A percentile compares a stretch with the other conserved stretches of the same genome.
These are phyloP conservation scores for Gymnocephalus cernua DNA, from an alignment of 2,113 vertebrate genomes.

Conservation along the genomic window DNA sequence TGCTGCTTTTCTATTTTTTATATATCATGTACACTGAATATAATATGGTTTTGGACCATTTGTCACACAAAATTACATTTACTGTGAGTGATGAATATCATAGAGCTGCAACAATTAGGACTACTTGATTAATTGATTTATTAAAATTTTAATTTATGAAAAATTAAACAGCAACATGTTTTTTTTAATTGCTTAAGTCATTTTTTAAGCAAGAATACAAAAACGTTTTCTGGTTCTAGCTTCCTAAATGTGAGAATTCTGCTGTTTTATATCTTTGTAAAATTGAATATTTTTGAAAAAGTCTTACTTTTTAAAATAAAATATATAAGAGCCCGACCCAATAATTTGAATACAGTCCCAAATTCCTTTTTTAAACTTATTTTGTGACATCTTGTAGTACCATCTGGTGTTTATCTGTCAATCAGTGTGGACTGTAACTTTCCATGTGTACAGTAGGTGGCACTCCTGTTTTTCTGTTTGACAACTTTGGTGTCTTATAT, in stretches of 20 bases:
- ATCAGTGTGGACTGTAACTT: not conserved
- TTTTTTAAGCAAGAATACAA: not conserved
- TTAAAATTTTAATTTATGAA: no score
- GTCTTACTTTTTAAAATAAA: not conserved
- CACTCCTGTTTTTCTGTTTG: constrained; percentile 4
- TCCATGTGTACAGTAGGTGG: constrained; percentile 2
- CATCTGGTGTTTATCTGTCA: no score
- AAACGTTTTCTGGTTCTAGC: not conserved
- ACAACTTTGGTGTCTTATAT: not conserved
- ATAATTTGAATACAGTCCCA: not conserved
- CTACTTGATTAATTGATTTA: not conserved
- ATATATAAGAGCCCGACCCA: not conserved
- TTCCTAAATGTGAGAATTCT: not conserved
- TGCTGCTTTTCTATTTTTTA: not conserved
- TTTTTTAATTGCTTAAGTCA: no score
- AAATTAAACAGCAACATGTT: no score
- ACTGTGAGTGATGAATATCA: not conserved
- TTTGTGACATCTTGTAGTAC: not conserved
- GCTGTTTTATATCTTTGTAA: not conserved
- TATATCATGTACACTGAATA: not conserved
- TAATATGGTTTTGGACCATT: not conserved
- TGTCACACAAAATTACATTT: not conserved
- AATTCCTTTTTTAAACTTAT: not conserved
- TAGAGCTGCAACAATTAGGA: not conserved
- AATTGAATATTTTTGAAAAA: not conserved